Evolutionary conservation across 2,888 invertebrate genomes (phyloP).

Genomic region (Rhopalosiphum nymphaeae): DNA sequence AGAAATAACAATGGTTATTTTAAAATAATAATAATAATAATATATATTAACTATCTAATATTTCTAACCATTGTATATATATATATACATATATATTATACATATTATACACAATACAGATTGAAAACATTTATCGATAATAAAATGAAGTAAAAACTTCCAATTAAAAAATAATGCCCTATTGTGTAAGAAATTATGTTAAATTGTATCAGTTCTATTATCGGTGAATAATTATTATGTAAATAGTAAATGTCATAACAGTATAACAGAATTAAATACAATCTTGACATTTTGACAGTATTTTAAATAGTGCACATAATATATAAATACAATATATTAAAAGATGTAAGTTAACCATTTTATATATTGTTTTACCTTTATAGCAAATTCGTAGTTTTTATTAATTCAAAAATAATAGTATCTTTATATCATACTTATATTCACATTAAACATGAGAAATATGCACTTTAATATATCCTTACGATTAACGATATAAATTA

Average conservation of each 20-base stretch:
- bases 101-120: background rate
- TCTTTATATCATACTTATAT: conserved; percentile 5
- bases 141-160: background rate
- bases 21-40: background rate
- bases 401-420: background rate
- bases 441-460: background rate
- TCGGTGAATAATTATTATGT: background rate
- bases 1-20: background rate
- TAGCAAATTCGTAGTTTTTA: background rate
- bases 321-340: background rate
- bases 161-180: background rate
- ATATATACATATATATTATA: background rate
- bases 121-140: background rate
- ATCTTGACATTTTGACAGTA: background rate
- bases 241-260: background rate
- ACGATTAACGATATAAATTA: background rate
- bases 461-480: background rate
- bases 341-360: background rate
- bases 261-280: background rate
- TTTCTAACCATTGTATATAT: background rate
- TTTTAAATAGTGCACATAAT: background rate
- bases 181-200: background rate
- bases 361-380: background rate
- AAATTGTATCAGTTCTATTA: background rate
- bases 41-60: background rate